phyloP scores from a whole-genome alignment of 2,797 vertebrate species.

The Pseudotriccus pelzelni region DNA sequence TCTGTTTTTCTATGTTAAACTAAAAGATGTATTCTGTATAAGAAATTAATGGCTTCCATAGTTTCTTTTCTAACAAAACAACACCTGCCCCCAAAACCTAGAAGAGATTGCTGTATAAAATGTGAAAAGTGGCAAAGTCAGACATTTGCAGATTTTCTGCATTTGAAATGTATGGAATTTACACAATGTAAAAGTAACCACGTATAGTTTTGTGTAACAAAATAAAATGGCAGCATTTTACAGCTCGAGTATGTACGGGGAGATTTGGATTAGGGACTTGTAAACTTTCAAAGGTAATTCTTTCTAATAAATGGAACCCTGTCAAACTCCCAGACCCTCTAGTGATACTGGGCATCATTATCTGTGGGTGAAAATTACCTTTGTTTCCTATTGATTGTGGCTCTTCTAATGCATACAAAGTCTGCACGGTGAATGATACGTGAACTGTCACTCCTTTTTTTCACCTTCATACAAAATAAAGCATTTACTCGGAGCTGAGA shows the following conservation, averaged over 20 bases:
- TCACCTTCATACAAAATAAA: neutral
- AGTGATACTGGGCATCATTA: neutral
- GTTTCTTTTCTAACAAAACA: neutral
- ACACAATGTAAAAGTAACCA: neutral
- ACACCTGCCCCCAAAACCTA: neutral
- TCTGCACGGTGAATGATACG: neutral
- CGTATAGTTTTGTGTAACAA: neutral
- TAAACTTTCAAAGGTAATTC: neutral
- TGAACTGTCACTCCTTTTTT: conserved; percentile 4
- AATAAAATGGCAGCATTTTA: neutral
- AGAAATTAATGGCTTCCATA: neutral
- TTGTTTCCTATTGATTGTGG: conserved; percentile 18
- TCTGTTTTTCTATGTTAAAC: neutral
- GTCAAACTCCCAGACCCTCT: neutral
- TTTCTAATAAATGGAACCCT: neutral
- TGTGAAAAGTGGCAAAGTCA: neutral
- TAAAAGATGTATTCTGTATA: neutral
- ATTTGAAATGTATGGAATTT: neutral
- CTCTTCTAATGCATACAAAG: neutral
- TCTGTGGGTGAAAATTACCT: neutral
- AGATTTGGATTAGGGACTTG: neutral
- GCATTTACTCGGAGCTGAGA: neutral
- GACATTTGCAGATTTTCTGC: neutral
- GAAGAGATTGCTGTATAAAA: neutral
- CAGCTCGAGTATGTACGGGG: fast-evolving